Percentiles rank a stretch among this genome's conserved stretches.
Evolutionary conservation across 2,113 vertebrate species (phyloP).

Genomic region (Menura novaehollandiae): DNA sequence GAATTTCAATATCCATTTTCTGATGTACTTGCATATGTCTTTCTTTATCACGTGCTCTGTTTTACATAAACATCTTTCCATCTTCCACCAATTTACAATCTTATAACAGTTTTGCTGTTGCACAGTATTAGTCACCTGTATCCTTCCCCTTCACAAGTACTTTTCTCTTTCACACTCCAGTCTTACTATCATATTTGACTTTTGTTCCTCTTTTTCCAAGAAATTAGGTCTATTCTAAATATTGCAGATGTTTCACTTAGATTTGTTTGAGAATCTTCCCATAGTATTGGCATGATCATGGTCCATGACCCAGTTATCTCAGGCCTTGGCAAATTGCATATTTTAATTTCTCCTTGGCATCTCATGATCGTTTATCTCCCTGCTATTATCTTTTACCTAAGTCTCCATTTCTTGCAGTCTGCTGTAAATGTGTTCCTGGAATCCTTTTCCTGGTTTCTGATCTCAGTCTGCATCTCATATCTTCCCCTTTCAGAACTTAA

Average conservation of each 20-base stretch:
- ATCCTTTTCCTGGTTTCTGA: constrained; percentile 6
- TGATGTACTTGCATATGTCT: background rate
- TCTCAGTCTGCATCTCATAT: background rate
- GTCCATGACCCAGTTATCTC: background rate
- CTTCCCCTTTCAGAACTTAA: background rate
- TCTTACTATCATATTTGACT: background rate
- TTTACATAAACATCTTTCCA: background rate
- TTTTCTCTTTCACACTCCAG: background rate
- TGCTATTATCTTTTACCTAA: background rate
- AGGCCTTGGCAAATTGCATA: background rate
- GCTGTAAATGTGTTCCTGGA: constrained; percentile 1
- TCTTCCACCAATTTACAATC: background rate
- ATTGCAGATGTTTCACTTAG: background rate
- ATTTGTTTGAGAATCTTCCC: background rate
- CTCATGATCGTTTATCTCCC: background rate
- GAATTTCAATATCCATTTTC: background rate
- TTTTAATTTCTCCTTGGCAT: background rate
- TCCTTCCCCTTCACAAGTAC: background rate
- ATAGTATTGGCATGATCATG: background rate
- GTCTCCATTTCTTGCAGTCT: background rate
- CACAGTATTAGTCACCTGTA: background rate
- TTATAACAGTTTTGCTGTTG: background rate
- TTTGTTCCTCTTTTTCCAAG: background rate
- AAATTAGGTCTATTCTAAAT: background rate
- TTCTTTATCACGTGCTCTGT: background rate